Conservation (phyloP, 92 coral and sea anemone species). For the Porites rus region DNA sequence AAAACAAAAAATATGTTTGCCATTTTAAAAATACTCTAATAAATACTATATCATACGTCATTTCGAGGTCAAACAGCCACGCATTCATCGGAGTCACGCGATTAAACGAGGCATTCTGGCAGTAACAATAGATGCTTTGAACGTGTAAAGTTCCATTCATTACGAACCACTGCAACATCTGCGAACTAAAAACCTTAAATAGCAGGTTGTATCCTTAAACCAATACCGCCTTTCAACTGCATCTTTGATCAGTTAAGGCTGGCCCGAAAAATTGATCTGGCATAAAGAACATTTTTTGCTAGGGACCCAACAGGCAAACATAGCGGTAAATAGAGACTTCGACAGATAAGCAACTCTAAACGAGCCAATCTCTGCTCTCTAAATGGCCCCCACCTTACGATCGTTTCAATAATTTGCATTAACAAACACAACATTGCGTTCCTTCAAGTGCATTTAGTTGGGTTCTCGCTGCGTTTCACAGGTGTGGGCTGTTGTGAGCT, state of each 20-base stretch:
- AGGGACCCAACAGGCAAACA: conserved; percentile 17
- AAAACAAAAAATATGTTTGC: too few species aligned
- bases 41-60: too few species aligned
- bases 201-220: background rate
- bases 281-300: background rate
- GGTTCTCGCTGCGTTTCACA: conserved; percentile 1
- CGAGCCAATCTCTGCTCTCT: conserved; percentile 39
- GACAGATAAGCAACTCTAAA: conserved; percentile 25
- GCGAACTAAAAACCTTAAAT: conserved; percentile 1
- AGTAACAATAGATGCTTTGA: conserved; percentile 2
- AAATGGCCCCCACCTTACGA: conserved; percentile 38
- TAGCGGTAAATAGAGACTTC: conserved; percentile 18
- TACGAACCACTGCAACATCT: conserved; percentile 20
- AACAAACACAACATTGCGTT: conserved; percentile 31
- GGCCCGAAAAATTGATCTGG: background rate
- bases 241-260: background rate
- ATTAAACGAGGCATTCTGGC: background rate
- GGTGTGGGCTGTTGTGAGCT: background rate
- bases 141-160: conserved; percentile 9
- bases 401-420: conserved; percentile 40
- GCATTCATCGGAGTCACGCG: conserved; percentile 7
- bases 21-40: too few species aligned
- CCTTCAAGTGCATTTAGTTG: conserved; percentile 1
- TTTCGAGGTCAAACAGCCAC: too few species aligned
- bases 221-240: background rate